Evolutionary conservation across 1,140 invertebrate species (phyloP).

Genomic region (Sipha flava): DNA sequence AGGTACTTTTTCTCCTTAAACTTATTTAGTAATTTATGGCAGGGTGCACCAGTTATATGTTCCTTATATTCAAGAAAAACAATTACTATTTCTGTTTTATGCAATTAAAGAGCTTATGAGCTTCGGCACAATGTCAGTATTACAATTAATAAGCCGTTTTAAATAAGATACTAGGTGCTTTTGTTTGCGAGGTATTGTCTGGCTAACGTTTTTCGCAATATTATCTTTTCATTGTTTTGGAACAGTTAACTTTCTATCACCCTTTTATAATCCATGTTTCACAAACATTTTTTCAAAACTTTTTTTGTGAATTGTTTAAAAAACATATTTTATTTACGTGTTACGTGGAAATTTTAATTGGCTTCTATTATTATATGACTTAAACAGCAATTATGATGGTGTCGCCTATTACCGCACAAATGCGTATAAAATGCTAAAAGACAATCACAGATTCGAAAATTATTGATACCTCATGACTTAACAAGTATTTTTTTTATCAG

Average conservation of each 20-base stretch:
- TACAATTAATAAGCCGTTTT: slow-evolving; percentile 27
- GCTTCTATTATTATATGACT: no score
- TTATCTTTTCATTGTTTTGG: not conserved
- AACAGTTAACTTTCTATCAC: not conserved
- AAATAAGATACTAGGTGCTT: not conserved
- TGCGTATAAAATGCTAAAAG: no score
- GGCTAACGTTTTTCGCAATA: not conserved
- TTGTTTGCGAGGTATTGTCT: slow-evolving; percentile 9
- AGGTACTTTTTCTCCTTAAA: not conserved
- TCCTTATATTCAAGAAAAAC: not conserved
- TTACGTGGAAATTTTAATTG: no score
- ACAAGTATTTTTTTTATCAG: no score
- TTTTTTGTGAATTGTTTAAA: not conserved
- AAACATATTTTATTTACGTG: not conserved
- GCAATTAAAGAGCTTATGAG: slow-evolving; percentile 21
- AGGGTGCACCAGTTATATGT: not conserved
- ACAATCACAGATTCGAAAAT: no score
- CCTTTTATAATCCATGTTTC: not conserved
- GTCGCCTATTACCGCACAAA: no score
- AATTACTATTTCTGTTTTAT: not conserved
- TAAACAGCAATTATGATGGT: no score
- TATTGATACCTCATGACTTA: no score
- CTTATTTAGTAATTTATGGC: not conserved
- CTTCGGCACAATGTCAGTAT: not conserved
- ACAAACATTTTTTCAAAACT: not conserved